Base-by-base conservation (phyloP, 1,140 invertebrate genomes). In the Drosophila setifemur region DNA sequence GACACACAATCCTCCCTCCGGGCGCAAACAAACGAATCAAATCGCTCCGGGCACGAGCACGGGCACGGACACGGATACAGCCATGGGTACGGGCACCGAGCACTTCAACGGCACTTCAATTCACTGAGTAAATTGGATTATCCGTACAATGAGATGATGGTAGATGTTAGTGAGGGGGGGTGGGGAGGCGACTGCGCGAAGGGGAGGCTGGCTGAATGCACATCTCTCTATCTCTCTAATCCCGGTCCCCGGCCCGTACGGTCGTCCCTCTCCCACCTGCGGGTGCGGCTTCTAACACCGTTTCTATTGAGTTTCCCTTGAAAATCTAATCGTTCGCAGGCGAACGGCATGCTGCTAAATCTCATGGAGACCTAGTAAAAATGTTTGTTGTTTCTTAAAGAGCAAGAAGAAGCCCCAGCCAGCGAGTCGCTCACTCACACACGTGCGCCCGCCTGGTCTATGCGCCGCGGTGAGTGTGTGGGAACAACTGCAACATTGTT, bases 361-460 rank as follows among this genome's bases (percentile, higher is more conserved):
- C 72, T 88, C 63, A 83, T 88, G 83, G 58, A 78, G 63, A 85
- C 83, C 83, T 88, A 85, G 83, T 88, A 88, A 68, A 88, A 88
- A 88, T 88, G 83, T 88, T 88, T 88, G 83, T 88, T 88, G 85
- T 82, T 78, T 88, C 77, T 87, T 87, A 87, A 87, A 88, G 83
- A 88, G 73, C 73, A 88, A 88, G 81, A 86, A 86, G 81, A 86
- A 86, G 82, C 76, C 75, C 82, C 82, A 28, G 21, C 19, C 49
- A 25, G 31, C 28, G 37, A 26, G 37, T 47, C 28, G 28, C 47
- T 37, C 53, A 28, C 55, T 28, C 47, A 50, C 61, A 54, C 49
- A 14, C 28, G 12, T 14, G 12, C 7, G 12, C 7, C 16, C 21
- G 21, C 31, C 16, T n/a, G 6, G 31, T 39, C 54, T 26, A 44